phyloP scores from a whole-genome alignment of 30 jellyfish, hydroid and myxozoan species.

The Hydra vulgaris region DNA sequence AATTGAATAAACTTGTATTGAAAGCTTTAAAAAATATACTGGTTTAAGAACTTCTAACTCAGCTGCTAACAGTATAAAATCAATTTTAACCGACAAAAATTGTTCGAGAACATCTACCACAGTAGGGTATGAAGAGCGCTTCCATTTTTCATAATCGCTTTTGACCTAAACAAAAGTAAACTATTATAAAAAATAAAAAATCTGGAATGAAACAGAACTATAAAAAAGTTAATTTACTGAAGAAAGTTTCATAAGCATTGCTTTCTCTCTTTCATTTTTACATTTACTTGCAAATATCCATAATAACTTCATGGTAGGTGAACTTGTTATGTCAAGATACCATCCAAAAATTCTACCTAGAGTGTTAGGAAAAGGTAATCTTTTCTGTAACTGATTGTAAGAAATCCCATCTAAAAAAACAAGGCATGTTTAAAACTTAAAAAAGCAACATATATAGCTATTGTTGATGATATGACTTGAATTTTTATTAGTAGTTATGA shows the following conservation, averaged over 20 bases:
- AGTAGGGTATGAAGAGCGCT: conserved; percentile 39
- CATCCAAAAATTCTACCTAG: conserved; percentile 39
- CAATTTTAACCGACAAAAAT: conserved; percentile 57
- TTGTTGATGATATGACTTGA: too few species aligned
- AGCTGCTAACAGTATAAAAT: conserved; percentile 37
- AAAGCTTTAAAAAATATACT: conserved; percentile 37
- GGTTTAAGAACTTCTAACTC: conserved; percentile 73
- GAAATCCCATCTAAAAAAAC: conserved; percentile 32
- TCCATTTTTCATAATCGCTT: conserved; percentile 91
- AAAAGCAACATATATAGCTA: too few species aligned
- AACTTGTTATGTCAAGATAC: conserved; percentile 60
- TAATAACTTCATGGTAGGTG: conserved; percentile 72
- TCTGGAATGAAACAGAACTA: neutral
- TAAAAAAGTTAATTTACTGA: conserved; percentile 19
- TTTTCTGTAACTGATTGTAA: neutral
- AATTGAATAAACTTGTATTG: too few species aligned
- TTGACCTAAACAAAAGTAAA: neutral
- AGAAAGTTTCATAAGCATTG: conserved; percentile 39
- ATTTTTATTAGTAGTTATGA: too few species aligned
- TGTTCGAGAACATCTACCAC: conserved; percentile 58
- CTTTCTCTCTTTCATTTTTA: conserved; percentile 39
- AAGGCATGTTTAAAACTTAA: conserved; percentile 31
- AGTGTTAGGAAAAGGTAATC: conserved; percentile 54
- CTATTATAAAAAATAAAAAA: neutral
- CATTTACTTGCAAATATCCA: conserved; percentile 42